Evolutionary conservation across 2,888 invertebrate species (phyloP), one percentile per base, ranked within the genome.

Genomic region (Aporophyla lueneburgensis): DNA sequence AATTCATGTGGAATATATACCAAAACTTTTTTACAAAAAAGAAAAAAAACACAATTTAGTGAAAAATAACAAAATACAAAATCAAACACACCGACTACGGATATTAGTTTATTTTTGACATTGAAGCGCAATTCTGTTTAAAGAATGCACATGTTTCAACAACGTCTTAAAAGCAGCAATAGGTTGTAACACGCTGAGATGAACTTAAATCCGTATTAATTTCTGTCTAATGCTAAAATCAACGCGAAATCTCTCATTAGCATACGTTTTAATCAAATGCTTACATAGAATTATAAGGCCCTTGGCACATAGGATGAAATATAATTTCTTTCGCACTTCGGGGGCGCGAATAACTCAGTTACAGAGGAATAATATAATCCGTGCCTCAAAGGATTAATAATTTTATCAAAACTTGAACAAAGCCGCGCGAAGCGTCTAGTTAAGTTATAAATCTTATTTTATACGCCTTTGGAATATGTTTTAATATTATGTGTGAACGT

Each of bases 361-460:
- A 86, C 74, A 74, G 59, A 80, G 85, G 74, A 67, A 74, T 86
- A 80, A 87, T 86, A 78, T 68, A 80, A 87, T 86, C 75, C 63
- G 21, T 59, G 74, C 73, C 86, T 82, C 84, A 86, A 86, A 81
- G 86, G 86, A 78, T 81, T 86, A 81, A 84, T 87, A 85, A 86
- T 87, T 83, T 76, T 78, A 87, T 87, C 81, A 80, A 71, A 87
- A 84, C 75, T 87, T 86, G 77, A 86, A 86, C 84, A 82, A 80
- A 70, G 80, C 75, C 58, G 40, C 59, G 69, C 74, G 76, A 61
- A 76, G 78, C 58, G 62, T 62, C 73, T 74, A 73, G 78, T 71
- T 75, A 78, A 73, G 74, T 54, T 71, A 81, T 81, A 76, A 87
- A 86, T 83, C 81, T 74, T 67, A 70, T 86, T 87, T 76, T 81